Percentiles rank a stretch among this genome's conserved stretches.
These are phyloP conservation scores for Tetragonula clypearis DNA, from an alignment of 1,140 invertebrate species.

Conservation along the genomic window DNA sequence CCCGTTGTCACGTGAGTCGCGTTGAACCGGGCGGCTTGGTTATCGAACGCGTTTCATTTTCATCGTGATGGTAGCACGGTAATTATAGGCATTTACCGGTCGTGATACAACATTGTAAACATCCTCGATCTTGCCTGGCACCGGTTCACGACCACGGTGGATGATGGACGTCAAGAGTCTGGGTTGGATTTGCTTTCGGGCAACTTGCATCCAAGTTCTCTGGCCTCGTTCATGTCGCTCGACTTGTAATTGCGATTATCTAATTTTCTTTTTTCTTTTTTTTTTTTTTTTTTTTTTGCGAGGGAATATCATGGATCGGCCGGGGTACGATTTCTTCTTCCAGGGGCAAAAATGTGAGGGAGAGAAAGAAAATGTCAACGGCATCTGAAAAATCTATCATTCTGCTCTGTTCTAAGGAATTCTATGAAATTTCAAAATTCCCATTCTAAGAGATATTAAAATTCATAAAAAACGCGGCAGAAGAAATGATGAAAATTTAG, in stretches of 20 bases:
- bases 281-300: background rate
- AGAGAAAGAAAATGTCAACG: background rate
- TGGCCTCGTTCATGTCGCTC: background rate
- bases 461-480: too few species aligned
- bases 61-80: background rate
- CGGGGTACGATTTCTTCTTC: background rate
- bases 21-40: too few species aligned
- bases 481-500: too few species aligned
- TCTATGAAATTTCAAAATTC: too few species aligned
- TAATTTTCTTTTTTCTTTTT: background rate
- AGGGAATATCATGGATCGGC: background rate
- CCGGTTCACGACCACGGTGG: background rate
- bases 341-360: background rate
- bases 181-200: background rate
- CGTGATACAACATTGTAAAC: constrained; percentile 36
- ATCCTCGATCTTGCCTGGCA: background rate
- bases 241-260: background rate
- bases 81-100: constrained; percentile 23
- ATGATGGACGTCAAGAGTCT: background rate
- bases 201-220: background rate
- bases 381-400: too few species aligned
- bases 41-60: constrained; percentile 22
- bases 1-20: constrained; percentile 16
- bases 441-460: too few species aligned
- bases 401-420: too few species aligned